phyloP scores from a whole-genome alignment of 64 coral and sea anemone species.

The Hydrozoanthus tunicans region DNA sequence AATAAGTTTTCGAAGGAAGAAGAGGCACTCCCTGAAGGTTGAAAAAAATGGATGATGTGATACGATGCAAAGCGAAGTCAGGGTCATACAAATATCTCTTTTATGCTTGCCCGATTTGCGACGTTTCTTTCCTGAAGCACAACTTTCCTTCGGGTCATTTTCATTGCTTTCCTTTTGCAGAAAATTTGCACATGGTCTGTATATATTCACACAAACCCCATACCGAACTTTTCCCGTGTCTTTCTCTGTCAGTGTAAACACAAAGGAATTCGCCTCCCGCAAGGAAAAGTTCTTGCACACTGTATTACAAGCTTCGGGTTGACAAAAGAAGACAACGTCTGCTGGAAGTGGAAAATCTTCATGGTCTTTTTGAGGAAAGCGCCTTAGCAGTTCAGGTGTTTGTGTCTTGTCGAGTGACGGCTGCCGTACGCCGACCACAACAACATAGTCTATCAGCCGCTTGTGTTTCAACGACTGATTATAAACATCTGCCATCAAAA shows the following conservation, averaged over 20 bases:
- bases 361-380: constrained; percentile 94
- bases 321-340: constrained; percentile 98
- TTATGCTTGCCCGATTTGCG: constrained; percentile 54
- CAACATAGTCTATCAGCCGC: constrained; percentile 89
- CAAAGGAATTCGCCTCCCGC: constrained; percentile 93
- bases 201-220: constrained; percentile 98
- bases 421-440: constrained; percentile 91
- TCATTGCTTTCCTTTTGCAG: constrained; percentile 65
- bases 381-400: constrained; percentile 84
- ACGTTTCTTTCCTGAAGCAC: constrained; percentile 65
- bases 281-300: constrained; percentile 95
- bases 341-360: constrained; percentile 90
- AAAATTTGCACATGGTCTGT: constrained; percentile 88
- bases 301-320: constrained; percentile 94
- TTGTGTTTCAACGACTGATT: constrained; percentile 52
- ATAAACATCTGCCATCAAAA: constrained; percentile 48
- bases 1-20: constrained; percentile 93
- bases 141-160: constrained; percentile 45
- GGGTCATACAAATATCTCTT: constrained; percentile 90
- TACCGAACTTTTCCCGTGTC: constrained; percentile 90
- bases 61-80: constrained; percentile 91
- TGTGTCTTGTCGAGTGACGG: constrained; percentile 88
- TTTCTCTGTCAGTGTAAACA: constrained; percentile 96
- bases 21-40: constrained; percentile 96
- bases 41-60: constrained; percentile 99